Evolutionary conservation across 2,888 invertebrate species (phyloP), one percentile per base, ranked within the genome.

Genomic region (Tachystola acroxantha): DNA sequence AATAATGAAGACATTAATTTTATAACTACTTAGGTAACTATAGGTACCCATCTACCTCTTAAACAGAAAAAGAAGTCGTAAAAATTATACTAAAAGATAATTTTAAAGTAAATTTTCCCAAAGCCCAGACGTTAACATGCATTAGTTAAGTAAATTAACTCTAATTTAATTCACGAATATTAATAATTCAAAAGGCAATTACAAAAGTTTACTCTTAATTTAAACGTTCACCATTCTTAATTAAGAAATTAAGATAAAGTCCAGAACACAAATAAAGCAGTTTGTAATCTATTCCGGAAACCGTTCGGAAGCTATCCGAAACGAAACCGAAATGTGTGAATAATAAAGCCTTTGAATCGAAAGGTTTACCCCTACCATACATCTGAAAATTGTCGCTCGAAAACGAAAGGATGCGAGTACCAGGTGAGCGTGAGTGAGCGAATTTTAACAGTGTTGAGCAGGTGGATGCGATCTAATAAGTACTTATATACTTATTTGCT

Each of bases 231-330:
- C 47, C 46, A 61, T 51, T 50, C 52, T 76, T 82, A 80, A 84
- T 84, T 81, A 79, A 80, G 78, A 76, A 80, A 78, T 80, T 74
- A 78, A 79, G 81, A 85, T 84, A 81, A 72, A 54, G 48, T 36
- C 24, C 50, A 52, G 62, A 59, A 70, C 68, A 71, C 72, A 73
- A 72, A 80, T 71, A 73, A 74, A 74, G 59, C 64, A 64, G 67
- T 74, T 69, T 62, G 63, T 73, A 74, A 79, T 78, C 77, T 76
- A 71, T 60, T 45, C 74, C 77, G 80, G 81, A 82, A 79, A 62
- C 67, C 63, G 53, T 60, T 72, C 78, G 75, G 80, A 76, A 81
- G 80, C 74, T 64, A 62, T 62, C 64, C 65, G 61, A 69, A 69
- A 63, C 64, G 57, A 60, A 64, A 67, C 63, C 58, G 48, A 67